Conservation (phyloP, 1,140 invertebrate genomes). For the Triops longicaudatus region DNA sequence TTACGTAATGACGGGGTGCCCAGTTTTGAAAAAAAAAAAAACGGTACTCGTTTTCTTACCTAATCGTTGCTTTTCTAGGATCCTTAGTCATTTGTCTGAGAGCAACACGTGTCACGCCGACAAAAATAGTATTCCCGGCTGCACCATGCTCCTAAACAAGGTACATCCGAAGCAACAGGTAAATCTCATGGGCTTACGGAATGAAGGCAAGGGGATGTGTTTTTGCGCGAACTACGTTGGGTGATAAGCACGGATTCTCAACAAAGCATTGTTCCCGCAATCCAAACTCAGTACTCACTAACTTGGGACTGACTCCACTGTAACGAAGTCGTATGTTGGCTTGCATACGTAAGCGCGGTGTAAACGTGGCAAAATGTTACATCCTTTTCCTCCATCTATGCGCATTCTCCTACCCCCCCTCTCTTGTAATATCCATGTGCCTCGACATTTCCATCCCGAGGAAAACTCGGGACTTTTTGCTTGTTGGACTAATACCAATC, state of each 20-base stretch:
- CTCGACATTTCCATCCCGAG: neutral
- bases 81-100: neutral
- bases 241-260: neutral
- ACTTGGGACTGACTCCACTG: neutral
- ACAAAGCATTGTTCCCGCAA: neutral
- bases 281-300: neutral
- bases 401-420: neutral
- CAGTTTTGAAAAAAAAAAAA: neutral
- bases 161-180: neutral
- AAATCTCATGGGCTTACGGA: neutral
- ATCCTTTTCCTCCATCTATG: neutral
- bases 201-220: neutral
- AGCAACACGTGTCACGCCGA: neutral
- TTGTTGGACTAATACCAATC: slow-evolving; percentile 3
- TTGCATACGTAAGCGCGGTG: neutral
- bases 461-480: neutral
- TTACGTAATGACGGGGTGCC: neutral
- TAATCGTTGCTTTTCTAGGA: neutral
- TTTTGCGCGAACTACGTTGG: neutral
- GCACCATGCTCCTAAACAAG: neutral
- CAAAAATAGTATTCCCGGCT: neutral
- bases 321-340: neutral
- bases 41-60: neutral
- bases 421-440: neutral
- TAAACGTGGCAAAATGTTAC: slow-evolving; percentile 11